Base-by-base conservation (phyloP, 2,113 vertebrate genomes). In the Amphiprion ocellaris region DNA sequence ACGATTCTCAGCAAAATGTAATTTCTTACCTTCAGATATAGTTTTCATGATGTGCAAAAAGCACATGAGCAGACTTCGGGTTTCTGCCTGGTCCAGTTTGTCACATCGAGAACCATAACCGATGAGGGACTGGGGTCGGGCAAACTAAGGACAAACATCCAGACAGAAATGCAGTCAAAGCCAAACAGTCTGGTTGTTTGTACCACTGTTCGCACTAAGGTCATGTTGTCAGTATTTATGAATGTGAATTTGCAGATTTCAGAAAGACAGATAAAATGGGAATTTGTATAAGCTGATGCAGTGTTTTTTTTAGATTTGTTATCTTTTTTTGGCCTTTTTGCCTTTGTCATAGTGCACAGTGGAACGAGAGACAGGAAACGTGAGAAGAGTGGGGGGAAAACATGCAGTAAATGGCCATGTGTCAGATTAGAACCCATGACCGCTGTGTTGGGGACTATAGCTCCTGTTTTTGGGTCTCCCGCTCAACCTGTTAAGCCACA, bases 21-120 rank as follows among this genome's bases (percentile, higher is more conserved):
- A 19, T 37, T 30, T 67, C 85, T 94, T 91, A 98, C 98, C 98
- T 85, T 97, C 97, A 0, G 98, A 98, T 92, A 99, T 96, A 44
- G 97, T 99, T 95, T 99, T 99, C 97, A 99, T 99, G 74, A 99
- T 99, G 93, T 99, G 98, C 80, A 99, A 94, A 91, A 99, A 99
- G 81, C 98, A 99, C 95, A 98, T 96, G 26, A 99, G 96, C 67
- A 99, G 96, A 81, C 97, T 96, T 81, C 97, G 96, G 0, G 97
- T 98, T 95, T 99, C 98, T 3, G 97, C 96, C 84, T 99, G 98
- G 93, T 99, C 98, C 92, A 99, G 88, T 86, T 99, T 99, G 94
- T 99, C 98, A 88, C 98, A 99, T 56, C 98, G 97, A 69, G 98
- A 96, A 0, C 96, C 96, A 28, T 96, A 99, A 39, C 98, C 98